Conservation (phyloP, 1,140 invertebrate species). For the Sinella curviseta region DNA sequence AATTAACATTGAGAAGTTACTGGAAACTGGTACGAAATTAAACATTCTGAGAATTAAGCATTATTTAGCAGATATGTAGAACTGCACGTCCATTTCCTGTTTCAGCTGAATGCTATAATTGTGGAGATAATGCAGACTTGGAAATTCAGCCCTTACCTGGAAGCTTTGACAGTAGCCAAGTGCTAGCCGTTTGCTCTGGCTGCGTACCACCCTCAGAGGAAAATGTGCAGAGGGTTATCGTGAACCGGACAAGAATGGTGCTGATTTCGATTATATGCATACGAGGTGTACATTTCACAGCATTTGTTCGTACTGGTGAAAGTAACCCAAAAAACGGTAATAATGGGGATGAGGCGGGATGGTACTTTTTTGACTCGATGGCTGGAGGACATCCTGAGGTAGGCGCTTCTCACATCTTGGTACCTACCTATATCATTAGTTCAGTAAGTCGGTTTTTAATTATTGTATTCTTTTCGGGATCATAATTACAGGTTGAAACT, state of each 20-base stretch:
- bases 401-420: too few species aligned
- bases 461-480: background rate
- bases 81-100: background rate
- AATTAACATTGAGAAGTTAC: conserved; percentile 19
- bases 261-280: conserved; percentile 35
- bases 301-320: conserved; percentile 28
- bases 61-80: background rate
- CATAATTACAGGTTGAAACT: conserved; percentile 18
- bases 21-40: conserved; percentile 17
- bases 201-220: background rate
- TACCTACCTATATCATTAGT: too few species aligned
- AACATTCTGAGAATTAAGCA: background rate
- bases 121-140: background rate
- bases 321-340: too few species aligned
- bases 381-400: conserved; percentile 9
- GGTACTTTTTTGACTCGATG: conserved; percentile 36
- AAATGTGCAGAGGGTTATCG: background rate
- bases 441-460: too few species aligned
- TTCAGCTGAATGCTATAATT: conserved; percentile 24
- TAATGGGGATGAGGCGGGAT: conserved; percentile 25
- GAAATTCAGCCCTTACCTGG: conserved; percentile 15
- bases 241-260: conserved; percentile 4
- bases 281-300: conserved; percentile 18
- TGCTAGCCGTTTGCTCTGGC: background rate
- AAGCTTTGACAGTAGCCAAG: background rate